Base-by-base conservation (phyloP, 2,797 vertebrate genomes). In the Gila robusta region DNA sequence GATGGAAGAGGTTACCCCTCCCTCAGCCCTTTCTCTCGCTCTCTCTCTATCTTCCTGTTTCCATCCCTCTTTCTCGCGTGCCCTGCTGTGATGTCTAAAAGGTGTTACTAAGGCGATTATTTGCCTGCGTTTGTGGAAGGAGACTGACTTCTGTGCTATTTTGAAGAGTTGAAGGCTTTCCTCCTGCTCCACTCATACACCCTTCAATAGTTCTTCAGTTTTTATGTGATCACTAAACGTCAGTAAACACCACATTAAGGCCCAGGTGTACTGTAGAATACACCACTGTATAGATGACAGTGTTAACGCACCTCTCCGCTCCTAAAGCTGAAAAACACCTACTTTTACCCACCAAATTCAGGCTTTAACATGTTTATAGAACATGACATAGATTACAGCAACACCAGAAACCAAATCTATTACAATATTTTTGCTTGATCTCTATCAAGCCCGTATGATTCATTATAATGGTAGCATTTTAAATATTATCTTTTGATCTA, bases 41-140 rank as follows among this genome's bases (percentile, higher is more conserved):
- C 41, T 76, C 71, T 16, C n/a, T 21, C 6, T 78, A 59, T 56
- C 82, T 52, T 59, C 62, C 79, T 21, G 7, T 67, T n/a, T 21
- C 56, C 69, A 72, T 59, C 73, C 19, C 62, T 86, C 71, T 26
- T 56, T 54, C 62, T 69, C 66, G 52, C n/a, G 28, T 19, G 11
- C 86, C 56, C 72, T 41, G 79, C 73, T 71, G 79, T 44, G 70
- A 80, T 82, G 73, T 89, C 84, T 88, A 59, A 87, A 76, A 85
- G 80, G 69, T 82, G 66, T 87, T 87, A 85, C 85, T 89, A 84
- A 90, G 80, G 76, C 52, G 81, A 90, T 90, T 90, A 83, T 49
- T 21, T 56, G 66, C 71, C 64, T 52, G 79, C 39, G 1, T 64
- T 82, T 83, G 76, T 87, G 47, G 73, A 79, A 56, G 81, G 72